These are phyloP conservation scores for Carabus problematicus DNA, from an alignment of 2,888 invertebrate genomes.

Conservation along the genomic window DNA sequence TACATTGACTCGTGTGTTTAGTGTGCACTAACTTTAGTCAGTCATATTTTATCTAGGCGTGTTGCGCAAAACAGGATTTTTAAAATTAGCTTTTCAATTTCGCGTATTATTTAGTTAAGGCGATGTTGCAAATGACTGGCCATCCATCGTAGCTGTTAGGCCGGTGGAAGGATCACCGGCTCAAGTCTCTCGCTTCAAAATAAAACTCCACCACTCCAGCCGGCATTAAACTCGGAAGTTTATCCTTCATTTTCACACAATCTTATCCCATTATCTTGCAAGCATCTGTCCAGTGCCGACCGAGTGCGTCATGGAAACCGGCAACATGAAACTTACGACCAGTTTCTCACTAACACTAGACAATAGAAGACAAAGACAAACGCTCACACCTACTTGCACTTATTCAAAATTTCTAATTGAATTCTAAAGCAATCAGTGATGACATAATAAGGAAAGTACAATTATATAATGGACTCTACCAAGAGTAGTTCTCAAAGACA, in stretches of 20 bases:
- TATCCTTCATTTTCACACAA: slow-evolving; percentile 40
- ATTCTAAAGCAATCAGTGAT: too few relatives aligned
- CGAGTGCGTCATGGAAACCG: not conserved
- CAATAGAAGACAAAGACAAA: not conserved
- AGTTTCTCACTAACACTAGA: slow-evolving; percentile 8
- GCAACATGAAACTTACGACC: not conserved
- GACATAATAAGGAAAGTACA: too few relatives aligned
- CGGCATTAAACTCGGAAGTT: slow-evolving; percentile 30
- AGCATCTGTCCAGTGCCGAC: slow-evolving; percentile 23
- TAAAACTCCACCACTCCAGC: slow-evolving; percentile 35
- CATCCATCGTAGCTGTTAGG: slow-evolving; percentile 29
- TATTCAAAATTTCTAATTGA: too few relatives aligned
- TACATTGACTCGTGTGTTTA: slow-evolving; percentile 10
- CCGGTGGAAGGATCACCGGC: not conserved
- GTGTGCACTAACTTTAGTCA: not conserved
- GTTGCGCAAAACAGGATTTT: slow-evolving; percentile 13
- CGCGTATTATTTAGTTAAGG: slow-evolving; percentile 35
- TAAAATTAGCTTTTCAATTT: slow-evolving; percentile 32
- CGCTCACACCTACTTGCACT: too few relatives aligned
- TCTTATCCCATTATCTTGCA: slow-evolving; percentile 39
- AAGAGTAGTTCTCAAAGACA: too few relatives aligned
- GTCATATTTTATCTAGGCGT: not conserved
- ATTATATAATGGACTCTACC: too few relatives aligned
- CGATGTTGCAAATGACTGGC: slow-evolving; percentile 22
- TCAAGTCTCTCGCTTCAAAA: slow-evolving; percentile 22